Percentiles rank a stretch among this genome's conserved stretches.
Evolutionary conservation across 2,113 vertebrate genomes (phyloP).

Genomic region (Pongo pygmaeus): DNA sequence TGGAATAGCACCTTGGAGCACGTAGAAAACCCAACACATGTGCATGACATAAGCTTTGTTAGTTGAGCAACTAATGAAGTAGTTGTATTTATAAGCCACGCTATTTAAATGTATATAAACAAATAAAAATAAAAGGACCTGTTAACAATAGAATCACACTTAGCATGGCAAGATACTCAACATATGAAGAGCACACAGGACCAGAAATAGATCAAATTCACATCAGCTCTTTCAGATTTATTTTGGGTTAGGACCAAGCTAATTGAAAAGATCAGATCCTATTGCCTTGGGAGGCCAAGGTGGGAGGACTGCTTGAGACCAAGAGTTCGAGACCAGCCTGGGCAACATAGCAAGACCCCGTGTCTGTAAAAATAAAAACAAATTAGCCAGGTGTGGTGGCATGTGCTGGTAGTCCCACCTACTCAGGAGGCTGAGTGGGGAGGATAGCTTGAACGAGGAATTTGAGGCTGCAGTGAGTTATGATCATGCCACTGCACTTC

Average conservation of each 20-base stretch:
- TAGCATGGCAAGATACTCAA: neutral
- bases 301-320: no score
- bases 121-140: conserved; percentile 29
- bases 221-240: conserved; percentile 17
- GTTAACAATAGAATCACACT: neutral
- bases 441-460: no score
- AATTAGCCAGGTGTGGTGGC: no score
- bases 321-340: no score
- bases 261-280: neutral
- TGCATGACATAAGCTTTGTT: neutral
- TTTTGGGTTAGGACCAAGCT: neutral
- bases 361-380: no score
- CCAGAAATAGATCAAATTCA: neutral
- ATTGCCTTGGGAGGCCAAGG: no score
- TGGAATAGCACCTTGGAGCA: neutral
- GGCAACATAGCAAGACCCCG: no score
- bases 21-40: no score
- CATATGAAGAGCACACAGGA: neutral
- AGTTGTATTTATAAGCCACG: neutral
- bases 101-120: conserved; percentile 30
- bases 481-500: no score
- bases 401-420: no score
- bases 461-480: no score
- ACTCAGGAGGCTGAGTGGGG: no score
- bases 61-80: neutral